Evolutionary conservation across 2,888 invertebrate genomes (phyloP), one percentile per base, ranked within the genome.

Genomic region (Monoplex corrugatus): DNA sequence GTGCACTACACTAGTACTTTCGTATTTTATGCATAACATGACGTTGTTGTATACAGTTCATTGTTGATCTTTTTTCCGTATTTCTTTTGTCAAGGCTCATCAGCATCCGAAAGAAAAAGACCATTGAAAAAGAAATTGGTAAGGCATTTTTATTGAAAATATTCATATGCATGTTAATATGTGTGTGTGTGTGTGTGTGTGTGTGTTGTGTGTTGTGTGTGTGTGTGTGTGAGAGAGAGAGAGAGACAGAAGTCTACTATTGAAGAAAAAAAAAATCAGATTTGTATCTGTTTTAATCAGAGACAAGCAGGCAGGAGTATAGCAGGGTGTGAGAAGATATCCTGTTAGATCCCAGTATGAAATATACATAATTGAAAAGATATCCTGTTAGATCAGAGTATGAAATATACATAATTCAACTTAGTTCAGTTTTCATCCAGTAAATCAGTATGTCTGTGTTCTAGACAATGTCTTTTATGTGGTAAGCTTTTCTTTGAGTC

Each of bases 121-220:
- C 80, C 63, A 82, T 38, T 40, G 45, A 78, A 86, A 45, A 89
- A 84, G 86, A 89, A 57, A 89, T n/a, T 86, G 89, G 85, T 87
- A 50, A 45, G 87, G 45, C 28, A 38, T 43, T 57, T 57, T 57
- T 16, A 23, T 28, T 57, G 57, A 16, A 57, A 23, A n/a, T n/a
- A 57, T 57, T 10, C 57, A 57, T 57, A 23, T 57, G 82, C n/a
- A 32, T 83, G 82, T 83, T 8, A 35, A 19, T 80, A 8, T 80
- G 2, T 13, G 6, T 80, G 19, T 43, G 80, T 38, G 35, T 16
- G 35, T 35, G 75, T 75, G 75, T 43, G 16, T 80, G 43, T 16
- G 16, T 80, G 80, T 80, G 19, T 80, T 80, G 38, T 19, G 19
- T 50, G 19, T n/a, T n/a, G n/a, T n/a, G n/a, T n/a, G n/a, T n/a